A percentile compares a stretch with the other conserved stretches of the same genome.
Evolutionary conservation across 2,113 vertebrate species (phyloP).

Genomic region (Tragelaphus strepsiceros): DNA sequence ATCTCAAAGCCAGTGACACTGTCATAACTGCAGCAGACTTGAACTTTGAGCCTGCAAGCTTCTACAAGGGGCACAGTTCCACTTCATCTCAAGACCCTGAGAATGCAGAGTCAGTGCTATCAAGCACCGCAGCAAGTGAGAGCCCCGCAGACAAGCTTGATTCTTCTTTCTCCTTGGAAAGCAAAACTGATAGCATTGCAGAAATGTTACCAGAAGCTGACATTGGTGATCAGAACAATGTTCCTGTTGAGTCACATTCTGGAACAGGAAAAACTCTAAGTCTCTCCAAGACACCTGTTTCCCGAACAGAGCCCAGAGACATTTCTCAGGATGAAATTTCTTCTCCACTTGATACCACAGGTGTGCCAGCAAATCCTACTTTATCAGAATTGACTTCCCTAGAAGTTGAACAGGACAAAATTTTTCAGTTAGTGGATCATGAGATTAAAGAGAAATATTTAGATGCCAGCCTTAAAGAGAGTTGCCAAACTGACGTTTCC

Average conservation of each 20-base stretch:
- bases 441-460: neutral
- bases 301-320: neutral
- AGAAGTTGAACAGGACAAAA: slow-evolving; percentile 35
- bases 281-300: neutral
- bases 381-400: slow-evolving; percentile 36
- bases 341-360: slow-evolving; percentile 32
- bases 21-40: neutral
- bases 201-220: neutral
- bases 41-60: neutral
- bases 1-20: neutral
- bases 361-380: neutral
- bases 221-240: neutral
- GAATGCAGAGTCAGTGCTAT: neutral
- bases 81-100: neutral
- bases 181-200: neutral
- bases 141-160: neutral
- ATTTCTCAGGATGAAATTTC: slow-evolving; percentile 13
- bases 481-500: neutral
- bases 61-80: neutral
- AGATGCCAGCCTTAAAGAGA: neutral
- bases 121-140: neutral
- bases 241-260: neutral
- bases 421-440: slow-evolving; percentile 3
- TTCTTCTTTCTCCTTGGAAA: slow-evolving; percentile 22
- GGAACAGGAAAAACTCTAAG: neutral